A percentile compares a stretch with the other conserved stretches of the same genome.
Evolutionary conservation across 53 echinoderm and acorn worm species (phyloP).

Genomic region (Paelopatides confundens): DNA sequence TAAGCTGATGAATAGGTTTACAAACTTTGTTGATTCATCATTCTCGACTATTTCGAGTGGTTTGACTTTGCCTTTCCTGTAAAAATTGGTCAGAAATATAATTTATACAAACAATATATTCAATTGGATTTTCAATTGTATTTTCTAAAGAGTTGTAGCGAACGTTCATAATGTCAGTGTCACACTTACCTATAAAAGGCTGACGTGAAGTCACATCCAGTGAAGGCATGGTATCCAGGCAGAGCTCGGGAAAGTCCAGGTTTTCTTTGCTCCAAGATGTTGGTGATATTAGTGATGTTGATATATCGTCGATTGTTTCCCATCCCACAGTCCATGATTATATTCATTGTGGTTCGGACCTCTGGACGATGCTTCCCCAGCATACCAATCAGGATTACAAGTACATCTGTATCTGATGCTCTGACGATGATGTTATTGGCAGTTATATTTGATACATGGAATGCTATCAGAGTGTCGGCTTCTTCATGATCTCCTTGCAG

Average conservation of each 20-base stretch:
- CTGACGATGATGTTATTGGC: conserved; percentile 16
- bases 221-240: conserved; percentile 69
- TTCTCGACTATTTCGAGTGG: conserved; percentile 52
- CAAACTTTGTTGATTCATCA: conserved; percentile 33
- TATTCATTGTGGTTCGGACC: too few relatives aligned
- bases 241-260: conserved; percentile 63
- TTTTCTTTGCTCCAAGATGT: conserved; percentile 27
- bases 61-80: conserved; percentile 66
- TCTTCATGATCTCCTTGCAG: conserved; percentile 76
- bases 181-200: conserved; percentile 63
- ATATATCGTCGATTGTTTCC: conserved; percentile 62
- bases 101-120: too few relatives aligned
- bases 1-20: conserved; percentile 47
- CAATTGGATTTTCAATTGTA: too few relatives aligned
- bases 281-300: conserved; percentile 60
- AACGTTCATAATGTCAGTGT: too few relatives aligned
- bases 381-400: conserved; percentile 48
- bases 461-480: conserved; percentile 72
- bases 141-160: too few relatives aligned
- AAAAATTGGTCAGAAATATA: conserved; percentile 49
- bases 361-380: too few relatives aligned
- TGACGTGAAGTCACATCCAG: conserved; percentile 75
- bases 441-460: conserved; percentile 44
- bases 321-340: conserved; percentile 75
- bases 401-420: conserved; percentile 66